A percentile compares a stretch with the other conserved stretches of the same genome.
These are phyloP conservation scores for Micropoecilia bifurca DNA, from an alignment of 2,797 vertebrate species.

Conservation along the genomic window DNA sequence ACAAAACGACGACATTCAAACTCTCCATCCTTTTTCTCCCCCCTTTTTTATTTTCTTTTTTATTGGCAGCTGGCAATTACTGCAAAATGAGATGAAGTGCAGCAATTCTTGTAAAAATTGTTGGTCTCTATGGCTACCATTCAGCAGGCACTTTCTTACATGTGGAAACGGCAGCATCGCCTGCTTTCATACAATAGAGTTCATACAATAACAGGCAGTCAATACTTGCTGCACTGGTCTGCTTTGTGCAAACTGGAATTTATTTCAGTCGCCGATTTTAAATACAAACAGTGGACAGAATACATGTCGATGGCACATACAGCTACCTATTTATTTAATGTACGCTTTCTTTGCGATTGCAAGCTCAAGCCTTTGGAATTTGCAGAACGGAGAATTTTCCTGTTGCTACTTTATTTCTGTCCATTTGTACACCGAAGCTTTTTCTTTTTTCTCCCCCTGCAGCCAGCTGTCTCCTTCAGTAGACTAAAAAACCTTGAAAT, in stretches of 20 bases:
- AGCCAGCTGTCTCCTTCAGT: not conserved
- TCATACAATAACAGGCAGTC: conserved; percentile 14
- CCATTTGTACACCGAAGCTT: not conserved
- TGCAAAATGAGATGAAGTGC: conserved; percentile 18
- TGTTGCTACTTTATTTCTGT: not conserved
- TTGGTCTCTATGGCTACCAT: conserved; percentile 31
- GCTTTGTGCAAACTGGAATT: not conserved
- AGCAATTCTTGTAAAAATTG: conserved; percentile 9
- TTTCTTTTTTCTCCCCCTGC: not conserved
- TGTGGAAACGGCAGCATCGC: not conserved
- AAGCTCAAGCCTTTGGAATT: not conserved
- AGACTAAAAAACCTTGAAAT: conserved; percentile 8
- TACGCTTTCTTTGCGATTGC: not conserved
- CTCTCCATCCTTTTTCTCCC: not conserved
- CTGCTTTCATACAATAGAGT: conserved; percentile 1
- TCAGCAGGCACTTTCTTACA: not conserved
- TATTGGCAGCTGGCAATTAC: conserved; percentile 15
- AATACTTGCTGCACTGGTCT: not conserved
- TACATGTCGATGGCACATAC: not conserved
- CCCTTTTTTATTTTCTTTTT: not conserved
- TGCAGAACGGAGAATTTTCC: not conserved
- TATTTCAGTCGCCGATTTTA: not conserved
- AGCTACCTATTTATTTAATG: not conserved
- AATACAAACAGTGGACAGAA: not conserved
- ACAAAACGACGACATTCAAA: not conserved